A percentile compares a stretch with the other conserved stretches of the same genome.
Evolutionary conservation across 2,797 vertebrate genomes (phyloP).

Genomic region (Sebastes variabilis): DNA sequence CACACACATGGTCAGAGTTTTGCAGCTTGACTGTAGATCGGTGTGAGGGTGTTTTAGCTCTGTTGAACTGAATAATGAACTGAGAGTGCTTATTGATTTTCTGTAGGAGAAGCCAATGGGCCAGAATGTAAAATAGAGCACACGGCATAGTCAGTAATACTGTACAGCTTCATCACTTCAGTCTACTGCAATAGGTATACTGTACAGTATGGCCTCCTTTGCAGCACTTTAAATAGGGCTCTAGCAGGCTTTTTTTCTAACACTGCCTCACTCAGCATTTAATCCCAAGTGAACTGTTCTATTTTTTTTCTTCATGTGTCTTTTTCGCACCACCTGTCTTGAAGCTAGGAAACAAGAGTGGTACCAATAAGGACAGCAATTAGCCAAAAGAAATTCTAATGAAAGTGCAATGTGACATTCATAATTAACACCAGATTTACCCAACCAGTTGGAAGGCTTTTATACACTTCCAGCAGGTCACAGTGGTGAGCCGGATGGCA

Average conservation of each 20-base stretch:
- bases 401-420: constrained; percentile 28
- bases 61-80: constrained; percentile 50
- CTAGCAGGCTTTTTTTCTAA: constrained; percentile 56
- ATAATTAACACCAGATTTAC: constrained; percentile 7
- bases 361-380: constrained; percentile 6
- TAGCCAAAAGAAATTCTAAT: constrained; percentile 1
- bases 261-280: constrained; percentile 63
- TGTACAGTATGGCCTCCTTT: constrained; percentile 68
- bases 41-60: constrained; percentile 28
- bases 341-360: constrained; percentile 15
- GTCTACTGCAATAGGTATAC: constrained; percentile 15
- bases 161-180: constrained; percentile 24
- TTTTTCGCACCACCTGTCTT: constrained; percentile 56
- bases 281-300: constrained; percentile 75
- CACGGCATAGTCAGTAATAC: neutral
- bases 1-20: neutral
- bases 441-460: constrained; percentile 35
- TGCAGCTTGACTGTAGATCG: constrained; percentile 5
- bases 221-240: constrained; percentile 64
- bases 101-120: constrained; percentile 28
- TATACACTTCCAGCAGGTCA: constrained; percentile 58
- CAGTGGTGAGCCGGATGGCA: constrained; percentile 38
- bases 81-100: constrained; percentile 49
- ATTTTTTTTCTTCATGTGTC: constrained; percentile 54
- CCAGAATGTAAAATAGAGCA: constrained; percentile 30